Percentiles rank a stretch among this genome's conserved stretches.
phyloP scores from a whole-genome alignment of 2,113 vertebrate genomes.

The Atlantisia rogersi region DNA sequence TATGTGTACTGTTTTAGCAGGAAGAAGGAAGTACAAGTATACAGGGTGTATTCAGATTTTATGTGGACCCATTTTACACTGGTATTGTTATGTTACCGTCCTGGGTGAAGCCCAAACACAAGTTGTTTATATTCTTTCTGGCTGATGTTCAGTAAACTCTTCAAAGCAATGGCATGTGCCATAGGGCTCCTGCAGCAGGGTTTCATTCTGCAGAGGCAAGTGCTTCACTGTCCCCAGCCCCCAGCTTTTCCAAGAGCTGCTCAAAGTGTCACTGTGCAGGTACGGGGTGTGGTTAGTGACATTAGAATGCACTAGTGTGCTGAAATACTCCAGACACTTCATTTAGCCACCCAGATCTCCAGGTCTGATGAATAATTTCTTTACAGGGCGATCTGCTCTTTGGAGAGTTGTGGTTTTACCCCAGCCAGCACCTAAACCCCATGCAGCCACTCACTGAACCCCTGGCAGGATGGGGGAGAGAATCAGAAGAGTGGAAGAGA shows the following conservation, averaged over 20 bases:
- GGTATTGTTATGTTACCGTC: background rate
- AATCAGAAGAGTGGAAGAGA: too few species aligned
- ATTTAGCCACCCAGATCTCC: background rate
- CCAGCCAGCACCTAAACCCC: too few species aligned
- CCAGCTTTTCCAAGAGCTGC: background rate
- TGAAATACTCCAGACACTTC: background rate
- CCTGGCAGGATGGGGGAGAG: too few species aligned
- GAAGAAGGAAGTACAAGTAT: background rate
- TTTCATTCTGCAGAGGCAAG: background rate
- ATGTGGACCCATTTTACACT: background rate
- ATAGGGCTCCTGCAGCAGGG: background rate
- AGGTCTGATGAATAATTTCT: background rate
- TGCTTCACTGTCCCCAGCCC: background rate
- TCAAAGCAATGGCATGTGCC: background rate
- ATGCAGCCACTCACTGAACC: too few species aligned
- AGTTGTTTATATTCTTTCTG: background rate
- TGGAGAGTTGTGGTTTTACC: background rate
- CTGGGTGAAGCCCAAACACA: background rate
- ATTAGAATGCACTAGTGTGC: background rate
- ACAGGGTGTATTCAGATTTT: background rate
- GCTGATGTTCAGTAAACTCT: background rate
- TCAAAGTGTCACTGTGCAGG: background rate
- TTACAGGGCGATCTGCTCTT: background rate
- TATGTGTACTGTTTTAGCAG: background rate
- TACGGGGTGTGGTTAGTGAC: background rate